Evolutionary conservation across 2,797 vertebrate genomes (phyloP), one percentile per base, ranked within the genome.

Genomic region (Esox masquinongy): DNA sequence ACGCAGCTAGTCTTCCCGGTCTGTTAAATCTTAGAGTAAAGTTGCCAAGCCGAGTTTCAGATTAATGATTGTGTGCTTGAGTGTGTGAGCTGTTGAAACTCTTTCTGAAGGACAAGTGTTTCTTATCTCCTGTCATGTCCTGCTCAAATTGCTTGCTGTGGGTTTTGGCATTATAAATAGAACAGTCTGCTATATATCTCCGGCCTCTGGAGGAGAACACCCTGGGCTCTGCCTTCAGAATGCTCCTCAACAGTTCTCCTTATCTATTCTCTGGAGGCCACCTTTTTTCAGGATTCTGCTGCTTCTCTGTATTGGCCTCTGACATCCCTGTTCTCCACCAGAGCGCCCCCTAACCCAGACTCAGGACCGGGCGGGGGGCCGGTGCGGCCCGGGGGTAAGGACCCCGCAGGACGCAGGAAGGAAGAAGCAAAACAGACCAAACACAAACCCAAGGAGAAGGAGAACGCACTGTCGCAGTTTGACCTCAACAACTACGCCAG

Each of bases 401-500:
- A 99, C 16, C 83, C 89, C 73, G 50, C 91, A 31, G 84, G 90
- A 16, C 96, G 97, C 67, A 97, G 98, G 79, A 97, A 95, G 91
- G 98, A 99, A 31, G 98, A 99, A 2, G 89, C 94, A 61, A 99
- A 97, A 83, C 93, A 95, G 80, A 93, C 93, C 3, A 91, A 95
- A 26, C 99, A 98, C 89, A 99, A 98, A 85, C 95, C 96, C 71
- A 99, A 99, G 87, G 98, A 95, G 80, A 98, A 99, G 87, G 98
- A 95, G 80, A 98, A 99, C 76, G 98, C 97, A 0, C 93, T 99
- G 24, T 99, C 97, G 74, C 98, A 99, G 82, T 99, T 99, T 88
- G 98, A 99, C 88, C 97, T 99, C 76, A 99, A 99, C 93, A 99
- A 99, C 91, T 99, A 99, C 53, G 98, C 98, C 88, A 99, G 98